Evolutionary conservation across 2,113 vertebrate species (phyloP), one percentile per base, ranked within the genome.

Genomic region (Cairina moschata): DNA sequence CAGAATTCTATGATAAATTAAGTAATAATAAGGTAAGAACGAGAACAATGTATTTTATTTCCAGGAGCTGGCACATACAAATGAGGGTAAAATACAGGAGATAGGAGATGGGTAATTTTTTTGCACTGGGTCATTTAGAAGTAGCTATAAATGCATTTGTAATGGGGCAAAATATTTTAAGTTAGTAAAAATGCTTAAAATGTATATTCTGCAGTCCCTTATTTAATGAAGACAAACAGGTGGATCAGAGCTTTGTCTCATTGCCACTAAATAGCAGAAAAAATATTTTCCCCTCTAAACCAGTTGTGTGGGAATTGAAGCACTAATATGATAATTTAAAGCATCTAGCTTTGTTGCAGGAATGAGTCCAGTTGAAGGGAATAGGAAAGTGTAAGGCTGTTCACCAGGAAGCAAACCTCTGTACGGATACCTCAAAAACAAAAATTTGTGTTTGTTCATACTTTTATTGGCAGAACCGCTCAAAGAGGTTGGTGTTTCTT

Each of bases 21-120:
- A 85, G 71, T 85, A 94, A 95, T 93, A 97, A 86, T 86, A 93
- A 84, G 56, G 74, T 31, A 90, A 92, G 65, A 86, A 80, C 92
- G 79, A 86, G 83, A 93, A 82, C 42, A 88, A 63, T 78, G 38
- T 91, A 38, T 92, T 96, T 96, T 82, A 76, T 86, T 95, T 94
- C 75, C 55, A 52, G 80, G 69, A 83, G n/a, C 42, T 78, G 52
- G 28, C 18, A 59, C 17, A 78, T 71, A 88, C 91, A 95, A 93
- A 86, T 93, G 79, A 94, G 56, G 11, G 38, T 29, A 95, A 91
- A 94, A 95, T 67, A 75, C 79, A 91, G 44, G n/a, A 90, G 59
- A 86, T 67, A 12, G 58, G 20, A 40, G 40, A 40, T 40, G 40
- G 40, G 40, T 40, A 13, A 13, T 62, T 91, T 60, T 83, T 92